Evolutionary conservation across 2,888 invertebrate species (phyloP), one percentile per base, ranked within the genome.

Genomic region (Agrotis ipsilon): DNA sequence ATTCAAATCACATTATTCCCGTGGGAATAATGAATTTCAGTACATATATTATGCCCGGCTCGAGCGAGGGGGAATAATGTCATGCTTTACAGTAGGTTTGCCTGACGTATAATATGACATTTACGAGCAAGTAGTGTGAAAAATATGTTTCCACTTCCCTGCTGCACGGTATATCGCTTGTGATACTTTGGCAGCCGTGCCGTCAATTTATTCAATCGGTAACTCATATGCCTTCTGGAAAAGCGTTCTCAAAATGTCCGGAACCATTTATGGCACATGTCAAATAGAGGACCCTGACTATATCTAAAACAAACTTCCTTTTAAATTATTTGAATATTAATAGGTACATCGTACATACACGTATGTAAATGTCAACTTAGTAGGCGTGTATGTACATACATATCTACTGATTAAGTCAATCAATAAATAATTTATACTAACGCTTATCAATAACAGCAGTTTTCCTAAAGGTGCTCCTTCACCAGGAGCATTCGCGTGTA

Each of bases 291-390:
- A 19, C 63, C 43, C 11, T 52, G 76, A 52, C n/a, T 19, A 5
- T 3, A 18, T 52, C 32, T 45, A 62, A 49, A 60, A 54, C 19
- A 5, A 59, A 51, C 57, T 61, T 80, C 68, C 68, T 39, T 58
- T 46, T 16, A 59, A 24, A 46, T 32, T 24, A 21, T 68, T 18
- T 54, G 57, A 60, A 76, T 76, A 77, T 52, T 52, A 57, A 71
- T 55, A 11, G 11, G 3, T 55, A 11, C 11, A 3, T 27, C 46
- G 46, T 51, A 52, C 73, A 32, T 55, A 18, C 6, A 39, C 16
- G 7, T 75, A 80, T 76, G 27, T 51, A 61, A 74, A 62, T 74
- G 19, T 54, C 43, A 13, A 14, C 21, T 27, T 11, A 39, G 52
- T 55, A 54, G 39, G 13, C 54, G 45, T 45, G 16, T 27, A 18